Percentiles rank a stretch among this genome's conserved stretches.
Conservation (phyloP, 2,888 invertebrate species). For the Chymomyza caudatula region DNA sequence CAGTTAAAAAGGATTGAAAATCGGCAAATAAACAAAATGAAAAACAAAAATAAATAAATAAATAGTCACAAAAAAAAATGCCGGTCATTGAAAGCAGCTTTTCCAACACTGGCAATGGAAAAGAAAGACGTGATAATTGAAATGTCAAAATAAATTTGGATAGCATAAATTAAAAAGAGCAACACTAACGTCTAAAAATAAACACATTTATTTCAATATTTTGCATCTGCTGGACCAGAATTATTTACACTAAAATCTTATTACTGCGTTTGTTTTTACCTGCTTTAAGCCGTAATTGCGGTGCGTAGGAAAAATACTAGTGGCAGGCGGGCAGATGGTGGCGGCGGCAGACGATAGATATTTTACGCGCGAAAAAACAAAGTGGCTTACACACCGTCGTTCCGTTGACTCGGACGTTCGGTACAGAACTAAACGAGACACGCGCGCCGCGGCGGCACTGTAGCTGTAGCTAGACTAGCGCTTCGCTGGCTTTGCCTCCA, state of each 20-base stretch:
- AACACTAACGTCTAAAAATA: constrained; percentile 56
- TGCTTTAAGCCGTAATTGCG: constrained; percentile 16
- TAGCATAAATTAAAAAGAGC: constrained; percentile 31
- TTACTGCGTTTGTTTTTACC: background rate
- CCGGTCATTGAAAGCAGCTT: constrained; percentile 30
- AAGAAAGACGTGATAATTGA: constrained; percentile 44
- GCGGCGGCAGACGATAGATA: constrained; percentile 43
- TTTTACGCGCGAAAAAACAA: constrained; percentile 61
- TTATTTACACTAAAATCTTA: background rate
- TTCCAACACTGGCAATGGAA: constrained; percentile 45
- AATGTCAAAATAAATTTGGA: constrained; percentile 59
- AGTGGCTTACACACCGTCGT: background rate
- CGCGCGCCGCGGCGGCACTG: constrained; percentile 30
- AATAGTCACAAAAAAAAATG: constrained; percentile 12
- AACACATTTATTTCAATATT: constrained; percentile 34
- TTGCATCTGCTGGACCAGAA: background rate
- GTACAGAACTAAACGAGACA: constrained; percentile 64
- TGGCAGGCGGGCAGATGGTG: constrained; percentile 34
- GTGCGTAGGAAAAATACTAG: constrained; percentile 33
- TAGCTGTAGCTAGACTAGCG: constrained; percentile 48
- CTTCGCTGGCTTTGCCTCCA: constrained; percentile 31
- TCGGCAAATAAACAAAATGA: background rate
- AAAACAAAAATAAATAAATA: background rate
- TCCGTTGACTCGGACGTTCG: constrained; percentile 59
- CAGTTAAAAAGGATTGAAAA: too few relatives aligned